These are phyloP conservation scores for Sepioteuthis lessoniana DNA, from an alignment of 2,888 invertebrate species.

Conservation along the genomic window DNA sequence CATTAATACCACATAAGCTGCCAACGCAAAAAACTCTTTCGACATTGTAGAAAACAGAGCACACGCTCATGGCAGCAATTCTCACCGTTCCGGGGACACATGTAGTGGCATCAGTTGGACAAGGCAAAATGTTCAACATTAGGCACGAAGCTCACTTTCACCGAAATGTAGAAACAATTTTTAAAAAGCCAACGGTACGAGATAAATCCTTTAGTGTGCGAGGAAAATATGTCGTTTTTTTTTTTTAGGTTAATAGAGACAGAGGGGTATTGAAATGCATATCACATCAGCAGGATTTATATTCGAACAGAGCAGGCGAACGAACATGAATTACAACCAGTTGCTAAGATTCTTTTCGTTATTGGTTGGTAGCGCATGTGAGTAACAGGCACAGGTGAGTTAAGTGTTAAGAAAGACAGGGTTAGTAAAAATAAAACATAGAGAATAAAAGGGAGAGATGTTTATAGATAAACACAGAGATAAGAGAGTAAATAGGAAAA, in stretches of 20 bases:
- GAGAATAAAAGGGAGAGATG: background rate
- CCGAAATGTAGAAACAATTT: background rate
- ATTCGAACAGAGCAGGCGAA: background rate
- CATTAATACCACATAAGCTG: background rate
- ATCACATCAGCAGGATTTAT: background rate
- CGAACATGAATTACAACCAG: background rate
- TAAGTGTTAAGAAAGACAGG: background rate
- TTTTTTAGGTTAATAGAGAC: background rate
- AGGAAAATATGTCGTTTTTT: background rate
- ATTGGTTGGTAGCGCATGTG: background rate
- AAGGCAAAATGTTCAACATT: background rate
- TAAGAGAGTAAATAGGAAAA: background rate
- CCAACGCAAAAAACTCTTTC: slow-evolving; percentile 37
- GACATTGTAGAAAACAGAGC: slow-evolving; percentile 39
- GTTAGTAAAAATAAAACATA: background rate
- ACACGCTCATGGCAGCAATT: slow-evolving; percentile 35
- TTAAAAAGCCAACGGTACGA: background rate
- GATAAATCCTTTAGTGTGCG: background rate
- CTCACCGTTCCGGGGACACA: background rate
- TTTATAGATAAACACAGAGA: background rate
- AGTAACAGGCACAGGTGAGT: background rate
- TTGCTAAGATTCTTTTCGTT: background rate
- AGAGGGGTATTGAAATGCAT: background rate
- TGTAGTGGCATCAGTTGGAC: background rate
- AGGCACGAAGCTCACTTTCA: background rate